phyloP scores from a whole-genome alignment of 2,888 invertebrate genomes.

The Gastracanthus pulcherrimus region DNA sequence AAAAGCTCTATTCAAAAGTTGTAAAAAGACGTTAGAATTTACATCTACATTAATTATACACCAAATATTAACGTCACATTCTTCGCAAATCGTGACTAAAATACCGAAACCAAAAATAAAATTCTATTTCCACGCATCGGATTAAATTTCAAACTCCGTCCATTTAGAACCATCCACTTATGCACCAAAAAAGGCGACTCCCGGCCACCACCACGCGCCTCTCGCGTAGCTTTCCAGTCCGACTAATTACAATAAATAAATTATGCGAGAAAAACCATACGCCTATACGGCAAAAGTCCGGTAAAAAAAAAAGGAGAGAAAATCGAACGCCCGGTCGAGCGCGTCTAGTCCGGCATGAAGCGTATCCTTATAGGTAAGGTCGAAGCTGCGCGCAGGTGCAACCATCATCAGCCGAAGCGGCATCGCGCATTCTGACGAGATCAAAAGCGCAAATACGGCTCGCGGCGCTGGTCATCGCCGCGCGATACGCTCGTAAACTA shows the following conservation, averaged over 20 bases:
- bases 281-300: background rate
- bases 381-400: background rate
- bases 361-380: background rate
- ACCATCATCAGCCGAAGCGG: slow-evolving; percentile 12
- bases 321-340: background rate
- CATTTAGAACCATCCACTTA: no score
- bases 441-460: slow-evolving; percentile 70
- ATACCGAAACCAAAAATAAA: no score
- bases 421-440: slow-evolving; percentile 72
- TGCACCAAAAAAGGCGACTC: no score
- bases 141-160: no score
- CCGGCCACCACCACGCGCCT: no score
- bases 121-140: no score
- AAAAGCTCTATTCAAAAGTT: no score
- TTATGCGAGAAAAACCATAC: background rate
- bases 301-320: background rate
- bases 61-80: no score
- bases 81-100: no score
- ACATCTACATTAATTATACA: no score
- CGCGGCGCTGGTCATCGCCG: slow-evolving; percentile 63
- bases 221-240: background rate
- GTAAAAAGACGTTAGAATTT: no score
- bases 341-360: no score
- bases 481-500: slow-evolving; percentile 69
- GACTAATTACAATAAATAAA: slow-evolving; percentile 27